Base-by-base conservation (phyloP, 2,113 vertebrate species). In the Passer domesticus region DNA sequence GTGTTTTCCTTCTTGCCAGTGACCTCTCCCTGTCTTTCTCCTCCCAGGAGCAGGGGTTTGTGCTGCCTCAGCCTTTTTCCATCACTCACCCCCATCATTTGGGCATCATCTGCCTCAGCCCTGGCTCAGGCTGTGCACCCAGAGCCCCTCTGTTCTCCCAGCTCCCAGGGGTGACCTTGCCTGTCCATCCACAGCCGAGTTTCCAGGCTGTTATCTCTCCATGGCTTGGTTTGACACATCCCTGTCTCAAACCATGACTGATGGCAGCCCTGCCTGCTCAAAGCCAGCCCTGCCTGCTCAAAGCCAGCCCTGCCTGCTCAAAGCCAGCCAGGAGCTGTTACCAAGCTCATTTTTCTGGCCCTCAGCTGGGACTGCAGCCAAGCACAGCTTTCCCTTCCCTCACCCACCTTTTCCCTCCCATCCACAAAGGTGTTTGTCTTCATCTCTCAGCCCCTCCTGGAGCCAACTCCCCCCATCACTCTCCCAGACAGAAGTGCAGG, bases 401-500 rank as follows among this genome's bases (percentile, higher is more conserved):
- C 64, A 86, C 81, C 85, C 90, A 94, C 93, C 92, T 94, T 75
- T 79, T 64, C 62, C 47, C 87, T 94, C 92, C 92, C 87, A 64
- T 72, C 92, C 90, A 9, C 19, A 37, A 82, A 90, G 82, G 90
- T 90, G 92, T 96, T 89, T 96, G 90, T 96, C 94, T 93, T 95
- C 95, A 91, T 96, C 92, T 67, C 70, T 79, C 92, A 94, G 82
- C 58, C 70, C 77, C 67, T 89, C 62, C 37, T 59, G 19, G 74
- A 91, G 74, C 83, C 72, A 59, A 0, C 76, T 93, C 77, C 84
- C 60, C 37, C n/a, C 78, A 94, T 92, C 94, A 63, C 68, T 93
- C 79, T 92, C 70, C 28, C 88, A 90, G 88, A 92, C 90, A 96
- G 92, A 92, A 96, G 90, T 93, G 95, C 95, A 77, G 96, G 94